These are phyloP conservation scores for Dendrolimus kikuchii DNA, from an alignment of 1,140 invertebrate species.

Conservation along the genomic window DNA sequence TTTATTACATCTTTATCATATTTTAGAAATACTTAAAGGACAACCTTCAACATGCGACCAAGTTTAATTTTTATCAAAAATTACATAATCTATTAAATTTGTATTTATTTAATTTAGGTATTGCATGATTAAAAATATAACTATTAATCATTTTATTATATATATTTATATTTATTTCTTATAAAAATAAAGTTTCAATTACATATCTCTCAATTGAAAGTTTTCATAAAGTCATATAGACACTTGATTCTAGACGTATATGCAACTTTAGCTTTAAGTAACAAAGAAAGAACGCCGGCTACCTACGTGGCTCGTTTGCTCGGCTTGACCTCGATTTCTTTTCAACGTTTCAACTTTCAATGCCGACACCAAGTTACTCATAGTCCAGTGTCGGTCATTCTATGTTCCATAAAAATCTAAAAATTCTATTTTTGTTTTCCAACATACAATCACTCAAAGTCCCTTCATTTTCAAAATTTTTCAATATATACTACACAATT, in stretches of 20 bases:
- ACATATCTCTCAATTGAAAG: no score
- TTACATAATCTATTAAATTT: no score
- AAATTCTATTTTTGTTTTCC: background rate
- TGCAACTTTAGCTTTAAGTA: conserved; percentile 16
- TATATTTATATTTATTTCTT: background rate
- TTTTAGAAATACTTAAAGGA: no score
- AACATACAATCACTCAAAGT: conserved; percentile 1
- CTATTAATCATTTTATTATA: background rate
- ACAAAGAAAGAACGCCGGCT: conserved; percentile 49
- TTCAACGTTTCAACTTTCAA: conserved; percentile 68
- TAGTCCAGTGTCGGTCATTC: conserved; percentile 4
- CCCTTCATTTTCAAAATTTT: conserved; percentile 1
- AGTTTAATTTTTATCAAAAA: no score
- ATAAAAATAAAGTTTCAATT: background rate
- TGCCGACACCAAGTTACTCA: conserved; percentile 44
- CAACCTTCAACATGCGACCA: no score
- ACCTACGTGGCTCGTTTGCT: conserved; percentile 52
- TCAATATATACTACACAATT: background rate
- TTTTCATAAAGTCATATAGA: no score
- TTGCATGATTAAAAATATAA: background rate
- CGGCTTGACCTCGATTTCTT: conserved; percentile 69
- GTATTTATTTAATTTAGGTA: background rate
- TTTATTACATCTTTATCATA: no score
- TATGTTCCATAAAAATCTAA: background rate
- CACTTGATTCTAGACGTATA: background rate